A percentile compares a stretch with the other conserved stretches of the same genome.
Conservation (phyloP, 2,888 invertebrate species). For the Agrenia bidenticulata region DNA sequence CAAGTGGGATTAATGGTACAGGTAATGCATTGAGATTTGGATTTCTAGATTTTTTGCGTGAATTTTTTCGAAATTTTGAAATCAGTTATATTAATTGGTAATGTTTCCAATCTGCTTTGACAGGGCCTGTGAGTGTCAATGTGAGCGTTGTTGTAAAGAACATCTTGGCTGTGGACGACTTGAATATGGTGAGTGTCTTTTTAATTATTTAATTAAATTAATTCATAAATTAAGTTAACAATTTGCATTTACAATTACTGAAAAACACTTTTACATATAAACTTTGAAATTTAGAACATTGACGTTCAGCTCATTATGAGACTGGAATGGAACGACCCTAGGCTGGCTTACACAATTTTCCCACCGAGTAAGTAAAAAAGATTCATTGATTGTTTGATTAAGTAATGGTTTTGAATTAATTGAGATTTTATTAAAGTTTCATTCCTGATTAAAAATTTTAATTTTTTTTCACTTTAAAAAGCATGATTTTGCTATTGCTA, state of each 20-base stretch:
- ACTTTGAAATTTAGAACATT: conserved; percentile 44
- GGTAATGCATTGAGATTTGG: conserved; percentile 65
- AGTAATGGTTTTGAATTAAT: not conserved
- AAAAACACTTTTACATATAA: too few relatives aligned
- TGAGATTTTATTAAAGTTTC: not conserved
- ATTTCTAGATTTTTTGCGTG: not conserved
- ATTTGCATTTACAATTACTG: too few relatives aligned
- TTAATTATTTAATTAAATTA: too few relatives aligned
- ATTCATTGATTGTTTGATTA: too few relatives aligned
- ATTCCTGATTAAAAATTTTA: not conserved
- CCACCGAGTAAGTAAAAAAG: conserved; percentile 18
- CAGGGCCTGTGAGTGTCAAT: conserved; percentile 7
- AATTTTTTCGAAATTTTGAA: not conserved
- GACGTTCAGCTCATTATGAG: conserved; percentile 46
- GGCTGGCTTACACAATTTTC: conserved; percentile 36
- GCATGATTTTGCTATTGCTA: too few relatives aligned
- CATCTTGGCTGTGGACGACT: not conserved
- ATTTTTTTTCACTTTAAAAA: too few relatives aligned
- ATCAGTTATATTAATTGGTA: not conserved
- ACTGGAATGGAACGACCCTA: conserved; percentile 47
- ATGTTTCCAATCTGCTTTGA: not conserved
- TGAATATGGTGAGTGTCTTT: not conserved
- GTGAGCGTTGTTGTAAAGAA: conserved; percentile 4
- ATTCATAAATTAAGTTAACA: too few relatives aligned
- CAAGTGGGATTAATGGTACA: conserved; percentile 88